Evolutionary conservation across 1,140 invertebrate genomes (phyloP), one percentile per base, ranked within the genome.

Genomic region (Aphelenchoides fujianensis): DNA sequence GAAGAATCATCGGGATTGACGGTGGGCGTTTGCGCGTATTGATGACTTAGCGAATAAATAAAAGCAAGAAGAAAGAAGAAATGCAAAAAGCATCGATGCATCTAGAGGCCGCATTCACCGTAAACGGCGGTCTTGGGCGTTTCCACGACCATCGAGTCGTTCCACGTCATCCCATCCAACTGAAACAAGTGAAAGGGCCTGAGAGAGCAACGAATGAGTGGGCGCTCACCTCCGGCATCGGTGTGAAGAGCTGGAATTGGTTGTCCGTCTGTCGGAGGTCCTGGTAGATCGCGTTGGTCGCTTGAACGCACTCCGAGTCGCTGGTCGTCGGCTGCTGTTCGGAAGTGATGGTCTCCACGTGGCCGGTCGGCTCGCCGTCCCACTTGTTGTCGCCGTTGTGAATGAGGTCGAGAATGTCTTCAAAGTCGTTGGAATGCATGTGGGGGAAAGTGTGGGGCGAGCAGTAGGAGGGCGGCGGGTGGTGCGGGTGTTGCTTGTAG

Each of bases 361-460:
- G 41, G 12, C 41, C 41, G 41, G 41, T 61, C 53, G 53, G 53
- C 36, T n/a, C n/a, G 31, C 32, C 2, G 16, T 16, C 28, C 1
- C n/a, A 66, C 32, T 66, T 37, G 53, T 16, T 66, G 23, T 66
- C 63, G 1, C 63, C 63, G 36, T 66, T 66, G 32, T 35, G 31
- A 35, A 66, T 66, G 12, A 66, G 32, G 36, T 66, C 63, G 16
- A 66, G 12, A 66, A 66, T 35, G 63, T 66, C 63, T 36, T 66
- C 63, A 66, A 66, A 66, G 36, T 66, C 63, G 63, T 7, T 19
- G 55, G 55, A 59, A 59, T 59, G 5, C 5, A 19, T 19, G 7
- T 5, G 55, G 12, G 5, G 55, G 23, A 59, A 59, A 7, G 55
- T 59, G 55, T 5, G 23, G 7, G 5, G 23, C 19, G 55, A 7